phyloP scores from a whole-genome alignment of 2,113 vertebrate genomes.

The Malaclemys terrapin region DNA sequence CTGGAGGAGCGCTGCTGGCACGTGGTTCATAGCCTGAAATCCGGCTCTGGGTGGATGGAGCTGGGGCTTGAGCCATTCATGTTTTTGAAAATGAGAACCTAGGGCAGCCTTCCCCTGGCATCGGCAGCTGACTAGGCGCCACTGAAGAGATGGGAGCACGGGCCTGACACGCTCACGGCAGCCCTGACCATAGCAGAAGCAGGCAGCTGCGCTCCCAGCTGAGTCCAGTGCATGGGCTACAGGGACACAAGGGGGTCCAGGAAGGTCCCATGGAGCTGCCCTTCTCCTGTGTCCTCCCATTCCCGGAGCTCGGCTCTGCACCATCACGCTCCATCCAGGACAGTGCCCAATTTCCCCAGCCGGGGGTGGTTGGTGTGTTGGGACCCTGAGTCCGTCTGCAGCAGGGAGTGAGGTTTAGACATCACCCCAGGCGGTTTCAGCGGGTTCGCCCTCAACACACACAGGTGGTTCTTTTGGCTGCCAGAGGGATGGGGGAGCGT shows the following conservation, averaged over 20 bases:
- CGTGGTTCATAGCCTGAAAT: neutral
- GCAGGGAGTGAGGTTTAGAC: neutral
- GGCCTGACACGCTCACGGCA: too few species aligned
- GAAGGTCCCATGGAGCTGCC: neutral
- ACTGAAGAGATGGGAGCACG: too few species aligned
- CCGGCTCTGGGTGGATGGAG: too few species aligned
- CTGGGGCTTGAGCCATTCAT: too few species aligned
- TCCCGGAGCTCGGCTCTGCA: neutral
- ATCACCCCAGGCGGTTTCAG: too few species aligned
- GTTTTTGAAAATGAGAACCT: too few species aligned
- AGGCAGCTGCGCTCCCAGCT: too few species aligned
- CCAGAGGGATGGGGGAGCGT: neutral
- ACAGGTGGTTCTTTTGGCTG: neutral
- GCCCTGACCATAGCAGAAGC: too few species aligned
- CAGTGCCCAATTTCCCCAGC: neutral
- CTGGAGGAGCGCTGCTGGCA: too few species aligned
- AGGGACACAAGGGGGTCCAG: neutral
- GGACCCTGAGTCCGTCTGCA: neutral
- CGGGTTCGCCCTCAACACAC: neutral
- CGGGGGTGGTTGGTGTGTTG: too few species aligned
- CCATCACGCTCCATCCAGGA: neutral
- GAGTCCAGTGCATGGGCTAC: neutral
- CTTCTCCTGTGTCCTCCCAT: neutral
- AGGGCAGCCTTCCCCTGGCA: too few species aligned
- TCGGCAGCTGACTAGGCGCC: too few species aligned